These are phyloP conservation scores for Danaus melanippus DNA, from an alignment of 1,140 invertebrate species.

Conservation along the genomic window DNA sequence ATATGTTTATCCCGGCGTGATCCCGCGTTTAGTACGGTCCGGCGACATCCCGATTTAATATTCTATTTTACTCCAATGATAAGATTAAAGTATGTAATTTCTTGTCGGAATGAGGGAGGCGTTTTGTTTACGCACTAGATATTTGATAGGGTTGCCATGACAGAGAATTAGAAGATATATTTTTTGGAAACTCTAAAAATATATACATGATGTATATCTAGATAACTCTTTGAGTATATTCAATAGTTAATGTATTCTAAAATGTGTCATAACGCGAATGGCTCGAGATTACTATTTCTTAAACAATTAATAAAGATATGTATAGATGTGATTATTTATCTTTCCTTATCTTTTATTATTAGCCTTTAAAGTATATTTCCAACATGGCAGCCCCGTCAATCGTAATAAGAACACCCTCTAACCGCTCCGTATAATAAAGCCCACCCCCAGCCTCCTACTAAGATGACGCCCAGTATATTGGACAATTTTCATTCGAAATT, in stretches of 20 bases:
- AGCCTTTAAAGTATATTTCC: constrained; percentile 3
- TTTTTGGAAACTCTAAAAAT: background rate
- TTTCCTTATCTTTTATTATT: background rate
- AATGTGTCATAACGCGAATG: no score
- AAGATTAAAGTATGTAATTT: constrained; percentile 72
- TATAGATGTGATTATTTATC: no score
- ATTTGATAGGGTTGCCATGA: constrained; percentile 35
- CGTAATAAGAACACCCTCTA: constrained; percentile 50
- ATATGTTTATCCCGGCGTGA: constrained; percentile 42
- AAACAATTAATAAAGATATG: no score
- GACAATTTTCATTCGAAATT: constrained; percentile 60
- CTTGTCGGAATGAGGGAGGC: constrained; percentile 52
- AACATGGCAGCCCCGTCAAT: constrained; percentile 52
- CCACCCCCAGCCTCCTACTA: constrained; percentile 44
- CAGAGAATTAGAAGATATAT: background rate
- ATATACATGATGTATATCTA: background rate
- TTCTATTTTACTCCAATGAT: constrained; percentile 67
- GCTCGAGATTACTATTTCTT: no score
- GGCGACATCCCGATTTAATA: constrained; percentile 63
- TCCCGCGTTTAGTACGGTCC: constrained; percentile 57
- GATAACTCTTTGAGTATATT: no score
- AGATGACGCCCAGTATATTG: constrained; percentile 58
- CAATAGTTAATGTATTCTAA: no score
- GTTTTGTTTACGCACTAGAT: constrained; percentile 53
- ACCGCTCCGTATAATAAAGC: constrained; percentile 55